These are phyloP conservation scores for Verasper variegatus DNA, from an alignment of 2,113 vertebrate genomes.

Conservation along the genomic window DNA sequence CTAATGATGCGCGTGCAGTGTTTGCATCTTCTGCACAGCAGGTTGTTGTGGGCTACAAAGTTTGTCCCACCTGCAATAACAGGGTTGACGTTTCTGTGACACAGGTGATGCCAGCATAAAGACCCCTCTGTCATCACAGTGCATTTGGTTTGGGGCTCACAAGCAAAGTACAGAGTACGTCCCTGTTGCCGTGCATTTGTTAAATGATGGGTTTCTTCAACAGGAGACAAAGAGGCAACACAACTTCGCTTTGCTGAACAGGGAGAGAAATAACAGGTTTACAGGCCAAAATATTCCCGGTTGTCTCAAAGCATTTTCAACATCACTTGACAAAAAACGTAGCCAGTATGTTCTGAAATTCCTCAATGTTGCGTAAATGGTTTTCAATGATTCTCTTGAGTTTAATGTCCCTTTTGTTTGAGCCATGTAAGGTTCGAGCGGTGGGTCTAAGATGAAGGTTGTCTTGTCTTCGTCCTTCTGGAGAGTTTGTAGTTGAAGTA, in stretches of 20 bases:
- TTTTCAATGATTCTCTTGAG: not conserved
- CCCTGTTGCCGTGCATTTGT: constrained; percentile 14
- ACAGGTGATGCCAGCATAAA: constrained; percentile 8
- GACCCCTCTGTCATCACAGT: constrained; percentile 43
- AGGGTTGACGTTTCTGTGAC: constrained; percentile 8
- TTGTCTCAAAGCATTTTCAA: constrained; percentile 7
- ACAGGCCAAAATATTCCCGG: constrained; percentile 4
- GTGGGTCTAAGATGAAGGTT: constrained; percentile 21
- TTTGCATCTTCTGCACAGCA: not conserved
- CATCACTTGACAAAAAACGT: not conserved
- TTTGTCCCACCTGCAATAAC: not conserved
- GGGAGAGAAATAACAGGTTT: constrained; percentile 10
- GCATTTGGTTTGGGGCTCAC: constrained; percentile 28
- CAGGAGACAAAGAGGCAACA: constrained; percentile 37
- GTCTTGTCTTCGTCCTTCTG: constrained; percentile 57
- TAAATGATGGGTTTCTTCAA: constrained; percentile 54
- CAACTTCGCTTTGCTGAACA: not conserved
- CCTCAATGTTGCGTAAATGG: not conserved
- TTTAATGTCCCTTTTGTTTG: not conserved
- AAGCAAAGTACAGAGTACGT: constrained; percentile 41
- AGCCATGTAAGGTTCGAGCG: not conserved
- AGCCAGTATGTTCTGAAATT: not conserved
- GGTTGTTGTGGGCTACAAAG: not conserved
- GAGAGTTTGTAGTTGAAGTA: constrained; percentile 78
- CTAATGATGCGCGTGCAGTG: not conserved